Base-by-base conservation (phyloP, 2,797 vertebrate genomes). In the Lacerta agilis region DNA sequence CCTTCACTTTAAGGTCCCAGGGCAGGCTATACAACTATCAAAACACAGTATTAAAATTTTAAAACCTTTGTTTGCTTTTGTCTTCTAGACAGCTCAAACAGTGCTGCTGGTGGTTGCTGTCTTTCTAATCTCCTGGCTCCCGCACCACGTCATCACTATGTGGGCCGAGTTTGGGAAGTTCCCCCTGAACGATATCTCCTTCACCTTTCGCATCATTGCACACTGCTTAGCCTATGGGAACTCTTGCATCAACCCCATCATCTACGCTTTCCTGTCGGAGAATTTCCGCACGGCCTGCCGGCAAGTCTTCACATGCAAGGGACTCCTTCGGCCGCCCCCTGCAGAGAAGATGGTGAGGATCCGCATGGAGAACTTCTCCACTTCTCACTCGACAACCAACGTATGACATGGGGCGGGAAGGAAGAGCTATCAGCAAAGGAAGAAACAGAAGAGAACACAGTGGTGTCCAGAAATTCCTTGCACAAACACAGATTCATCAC, bases 101-200 rank as follows among this genome's bases (percentile, higher is more conserved):
- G 97, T 98, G 36, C 96, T 98, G 27, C 95, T 98, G 1, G 95
- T 98, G 15, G 95, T 98, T 0, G 77, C 97, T 0, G 96, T 95
- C 6, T 98, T 98, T 94, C 95, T 97, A 87, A 86, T 98, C 80
- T 98, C 98, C 93, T 98, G 98, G 98, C 95, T 98, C 95, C 98
- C 98, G 0, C 97, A 98, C 83, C 98, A 98, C 94, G 94, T 98
- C 95, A 97, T 98, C 80, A 96, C 94, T 15, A 97, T 98, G 97
- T 98, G 98, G 98, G 98, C 96, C 87, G 97, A 97, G 92, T 98
- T 98, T 0, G 98, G 98, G 66, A 87, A 20, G 1, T 98, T 98
- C 89, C 98, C 98, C 0, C 93, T 98, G 83, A 98, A 95, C 8
- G 95, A 97, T 2, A 91, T 95, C 83, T 96, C 98, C 82, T 98